Conservation (phyloP, 2,797 vertebrate species). For the Chromis chromis region DNA sequence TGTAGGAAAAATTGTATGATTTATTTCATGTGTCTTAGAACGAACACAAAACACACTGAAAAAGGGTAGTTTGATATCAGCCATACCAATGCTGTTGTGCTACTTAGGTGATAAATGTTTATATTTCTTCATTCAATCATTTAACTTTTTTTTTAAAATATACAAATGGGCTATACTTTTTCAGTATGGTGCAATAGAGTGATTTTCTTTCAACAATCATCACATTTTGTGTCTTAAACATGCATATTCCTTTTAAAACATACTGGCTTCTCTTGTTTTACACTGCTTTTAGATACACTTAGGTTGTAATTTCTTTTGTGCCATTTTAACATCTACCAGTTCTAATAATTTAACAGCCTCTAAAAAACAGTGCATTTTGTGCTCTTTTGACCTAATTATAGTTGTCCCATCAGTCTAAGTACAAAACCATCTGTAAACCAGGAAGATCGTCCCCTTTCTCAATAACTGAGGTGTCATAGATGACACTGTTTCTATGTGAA, state of each 20-base stretch:
- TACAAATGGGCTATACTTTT: not conserved
- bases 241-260: not conserved
- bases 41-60: too few species aligned
- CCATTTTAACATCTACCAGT: not conserved
- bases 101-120: not conserved
- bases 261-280: too few species aligned
- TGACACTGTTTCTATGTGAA: not conserved
- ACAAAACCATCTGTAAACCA: not conserved
- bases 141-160: not conserved
- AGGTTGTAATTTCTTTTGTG: not conserved
- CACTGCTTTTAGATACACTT: too few species aligned
- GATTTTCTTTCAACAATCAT: not conserved
- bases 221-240: not conserved
- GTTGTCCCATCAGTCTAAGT: not conserved
- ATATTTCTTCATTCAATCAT: not conserved
- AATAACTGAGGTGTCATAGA: not conserved
- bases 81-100: not conserved
- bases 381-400: too few species aligned
- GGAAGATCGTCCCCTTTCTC: not conserved
- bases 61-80: too few species aligned
- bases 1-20: too few species aligned
- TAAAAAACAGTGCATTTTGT: too few species aligned
- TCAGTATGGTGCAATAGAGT: not conserved
- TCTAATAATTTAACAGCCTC: too few species aligned
- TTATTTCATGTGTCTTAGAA: too few species aligned